These are phyloP conservation scores for Leptodirus hochenwartii DNA, from an alignment of 2,888 invertebrate species.

Conservation along the genomic window DNA sequence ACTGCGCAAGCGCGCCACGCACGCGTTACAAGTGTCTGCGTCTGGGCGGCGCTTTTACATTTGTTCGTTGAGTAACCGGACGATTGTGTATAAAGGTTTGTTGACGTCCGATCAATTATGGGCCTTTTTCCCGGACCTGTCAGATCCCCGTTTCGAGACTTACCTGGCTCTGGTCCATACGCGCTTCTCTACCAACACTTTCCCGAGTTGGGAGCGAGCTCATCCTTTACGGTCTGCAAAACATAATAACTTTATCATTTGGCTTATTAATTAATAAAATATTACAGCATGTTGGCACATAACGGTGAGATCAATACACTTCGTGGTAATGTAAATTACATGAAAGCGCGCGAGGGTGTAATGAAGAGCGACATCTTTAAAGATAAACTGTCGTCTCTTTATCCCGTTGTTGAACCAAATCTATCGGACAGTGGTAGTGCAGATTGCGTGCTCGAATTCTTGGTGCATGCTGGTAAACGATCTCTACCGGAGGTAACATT, in stretches of 20 bases:
- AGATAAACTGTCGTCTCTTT: slow-evolving; percentile 68
- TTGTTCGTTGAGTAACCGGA: slow-evolving; percentile 80
- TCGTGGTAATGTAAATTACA: slow-evolving; percentile 93
- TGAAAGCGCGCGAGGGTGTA: slow-evolving; percentile 97
- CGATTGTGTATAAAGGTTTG: slow-evolving; percentile 94
- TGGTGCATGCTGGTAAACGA: slow-evolving; percentile 82
- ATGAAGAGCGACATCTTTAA: slow-evolving; percentile 81
- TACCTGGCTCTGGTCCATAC: slow-evolving; percentile 95
- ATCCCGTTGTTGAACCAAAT: slow-evolving; percentile 94
- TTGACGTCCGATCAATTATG: slow-evolving; percentile 87
- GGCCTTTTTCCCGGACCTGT: slow-evolving; percentile 55
- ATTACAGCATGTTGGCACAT: slow-evolving; percentile 66
- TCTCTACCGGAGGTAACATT: slow-evolving; percentile 58
- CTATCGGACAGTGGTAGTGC: slow-evolving; percentile 95
- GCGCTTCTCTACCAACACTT: slow-evolving; percentile 97
- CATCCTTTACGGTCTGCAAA: slow-evolving; percentile 72
- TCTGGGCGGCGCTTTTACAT: slow-evolving; percentile 87
- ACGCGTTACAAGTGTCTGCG: slow-evolving; percentile 55
- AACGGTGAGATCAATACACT: slow-evolving; percentile 99
- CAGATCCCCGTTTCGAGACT: slow-evolving; percentile 68
- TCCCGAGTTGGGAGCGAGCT: slow-evolving; percentile 98
- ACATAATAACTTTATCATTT: neutral
- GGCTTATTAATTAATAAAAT: slow-evolving; percentile 1
- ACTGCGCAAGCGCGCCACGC: slow-evolving; percentile 83
- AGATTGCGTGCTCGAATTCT: slow-evolving; percentile 95